Conservation (phyloP, 92 coral and sea anemone species). For the Pocillopora meandrina region DNA sequence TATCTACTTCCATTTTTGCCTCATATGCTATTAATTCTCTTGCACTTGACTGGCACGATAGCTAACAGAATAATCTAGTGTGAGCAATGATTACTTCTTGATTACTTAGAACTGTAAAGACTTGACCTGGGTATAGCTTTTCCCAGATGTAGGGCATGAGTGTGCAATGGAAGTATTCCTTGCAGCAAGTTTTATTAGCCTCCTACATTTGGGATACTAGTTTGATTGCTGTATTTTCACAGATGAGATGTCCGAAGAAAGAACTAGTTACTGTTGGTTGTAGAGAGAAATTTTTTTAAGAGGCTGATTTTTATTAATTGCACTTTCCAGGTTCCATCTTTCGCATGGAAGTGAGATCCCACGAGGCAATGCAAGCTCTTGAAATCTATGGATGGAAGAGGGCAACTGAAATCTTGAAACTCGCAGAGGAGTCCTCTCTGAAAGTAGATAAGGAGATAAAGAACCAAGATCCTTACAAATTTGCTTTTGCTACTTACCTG, state of each 20-base stretch:
- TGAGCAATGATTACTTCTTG: too few relatives aligned
- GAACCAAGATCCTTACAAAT: slow-evolving; percentile 9
- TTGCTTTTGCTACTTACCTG: slow-evolving; percentile 25
- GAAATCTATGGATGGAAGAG: slow-evolving; percentile 46
- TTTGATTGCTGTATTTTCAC: too few relatives aligned
- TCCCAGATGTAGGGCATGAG: too few relatives aligned
- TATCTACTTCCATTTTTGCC: background rate
- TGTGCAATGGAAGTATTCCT: too few relatives aligned
- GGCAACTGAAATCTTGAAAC: slow-evolving; percentile 36
- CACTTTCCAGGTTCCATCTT: slow-evolving; percentile 9
- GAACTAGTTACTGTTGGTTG: background rate
- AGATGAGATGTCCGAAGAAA: too few relatives aligned
- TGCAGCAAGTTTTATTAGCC: too few relatives aligned
- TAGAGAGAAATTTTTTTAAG: background rate
- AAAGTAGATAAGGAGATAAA: slow-evolving; percentile 4
- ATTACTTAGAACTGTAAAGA: too few relatives aligned
- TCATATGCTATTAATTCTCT: background rate
- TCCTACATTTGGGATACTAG: too few relatives aligned
- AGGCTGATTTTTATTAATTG: background rate
- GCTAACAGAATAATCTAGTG: too few relatives aligned
- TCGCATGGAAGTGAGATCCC: slow-evolving; percentile 58
- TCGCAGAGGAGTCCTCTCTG: slow-evolving; percentile 45
- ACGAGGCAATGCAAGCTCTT: slow-evolving; percentile 63
- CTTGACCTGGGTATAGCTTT: too few relatives aligned
- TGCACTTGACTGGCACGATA: too few relatives aligned